Percentiles rank a stretch among this genome's conserved stretches.
phyloP scores from a whole-genome alignment of 2,888 invertebrate species.

The Spisula subtruncata region DNA sequence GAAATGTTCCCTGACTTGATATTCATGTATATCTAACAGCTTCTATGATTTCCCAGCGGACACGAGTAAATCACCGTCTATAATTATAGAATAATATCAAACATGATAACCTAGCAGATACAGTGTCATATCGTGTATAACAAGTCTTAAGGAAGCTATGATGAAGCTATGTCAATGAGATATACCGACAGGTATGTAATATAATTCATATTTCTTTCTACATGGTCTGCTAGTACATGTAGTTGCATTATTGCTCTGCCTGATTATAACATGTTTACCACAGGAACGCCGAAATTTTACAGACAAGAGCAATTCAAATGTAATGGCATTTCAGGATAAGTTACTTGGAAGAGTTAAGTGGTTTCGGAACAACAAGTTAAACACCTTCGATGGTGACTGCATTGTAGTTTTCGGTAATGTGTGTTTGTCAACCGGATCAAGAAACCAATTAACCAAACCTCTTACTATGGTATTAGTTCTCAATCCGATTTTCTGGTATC shows the following conservation, averaged over 20 bases:
- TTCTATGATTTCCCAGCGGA: conserved; percentile 64
- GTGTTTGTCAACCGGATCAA: too few relatives aligned
- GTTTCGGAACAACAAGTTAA: not conserved
- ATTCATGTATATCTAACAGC: conserved; percentile 60
- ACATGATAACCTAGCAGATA: not conserved
- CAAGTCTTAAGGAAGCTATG: not conserved
- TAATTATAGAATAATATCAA: conserved; percentile 25
- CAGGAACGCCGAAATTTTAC: not conserved
- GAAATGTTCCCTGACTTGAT: conserved; percentile 48
- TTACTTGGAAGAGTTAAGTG: not conserved
- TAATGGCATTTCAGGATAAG: too few relatives aligned
- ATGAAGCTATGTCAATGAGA: not conserved
- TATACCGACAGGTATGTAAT: not conserved
- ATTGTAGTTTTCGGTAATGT: too few relatives aligned
- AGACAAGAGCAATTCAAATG: too few relatives aligned
- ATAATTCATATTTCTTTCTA: not conserved
- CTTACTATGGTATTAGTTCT: too few relatives aligned
- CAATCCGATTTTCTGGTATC: too few relatives aligned
- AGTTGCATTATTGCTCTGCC: not conserved
- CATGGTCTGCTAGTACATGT: too few relatives aligned
- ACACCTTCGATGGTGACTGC: not conserved
- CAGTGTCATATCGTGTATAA: not conserved
- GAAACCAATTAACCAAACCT: too few relatives aligned
- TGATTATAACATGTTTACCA: not conserved
- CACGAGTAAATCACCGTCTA: not conserved